phyloP scores from a whole-genome alignment of 2,113 vertebrate genomes.

The Aldabrachelys gigantea region DNA sequence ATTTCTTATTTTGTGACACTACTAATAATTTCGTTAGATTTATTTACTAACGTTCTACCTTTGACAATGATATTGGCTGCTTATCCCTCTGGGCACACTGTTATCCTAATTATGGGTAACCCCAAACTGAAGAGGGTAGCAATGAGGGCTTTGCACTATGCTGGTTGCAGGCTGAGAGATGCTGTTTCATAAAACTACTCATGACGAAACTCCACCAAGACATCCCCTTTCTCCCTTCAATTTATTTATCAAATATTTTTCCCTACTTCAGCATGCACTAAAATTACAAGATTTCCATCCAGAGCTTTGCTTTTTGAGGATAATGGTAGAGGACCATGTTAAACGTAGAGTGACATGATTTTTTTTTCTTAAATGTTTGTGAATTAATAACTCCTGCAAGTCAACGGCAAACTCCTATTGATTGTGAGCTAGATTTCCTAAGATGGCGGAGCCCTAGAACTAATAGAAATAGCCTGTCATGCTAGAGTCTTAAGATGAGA shows the following conservation, averaged over 20 bases:
- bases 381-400: not conserved
- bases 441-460: no score
- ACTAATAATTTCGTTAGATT: accelerated
- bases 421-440: not conserved
- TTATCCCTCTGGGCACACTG: conserved; percentile 23
- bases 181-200: not conserved
- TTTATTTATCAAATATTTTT: not conserved
- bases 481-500: not conserved
- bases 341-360: no score
- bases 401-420: not conserved
- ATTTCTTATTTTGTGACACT: not conserved
- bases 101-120: conserved; percentile 47
- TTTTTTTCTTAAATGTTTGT: not conserved
- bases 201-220: not conserved
- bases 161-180: not conserved
- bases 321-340: not conserved
- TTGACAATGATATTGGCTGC: accelerated
- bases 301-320: not conserved
- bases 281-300: not conserved
- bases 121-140: conserved; percentile 26
- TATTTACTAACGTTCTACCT: accelerated
- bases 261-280: not conserved
- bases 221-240: not conserved
- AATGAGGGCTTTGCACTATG: not conserved
- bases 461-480: not conserved